Evolutionary conservation across 37 sponge, comb jelly and placozoan species (phyloP), one percentile per base, ranked within the genome.

Genomic region (Theonella swinhoei): DNA sequence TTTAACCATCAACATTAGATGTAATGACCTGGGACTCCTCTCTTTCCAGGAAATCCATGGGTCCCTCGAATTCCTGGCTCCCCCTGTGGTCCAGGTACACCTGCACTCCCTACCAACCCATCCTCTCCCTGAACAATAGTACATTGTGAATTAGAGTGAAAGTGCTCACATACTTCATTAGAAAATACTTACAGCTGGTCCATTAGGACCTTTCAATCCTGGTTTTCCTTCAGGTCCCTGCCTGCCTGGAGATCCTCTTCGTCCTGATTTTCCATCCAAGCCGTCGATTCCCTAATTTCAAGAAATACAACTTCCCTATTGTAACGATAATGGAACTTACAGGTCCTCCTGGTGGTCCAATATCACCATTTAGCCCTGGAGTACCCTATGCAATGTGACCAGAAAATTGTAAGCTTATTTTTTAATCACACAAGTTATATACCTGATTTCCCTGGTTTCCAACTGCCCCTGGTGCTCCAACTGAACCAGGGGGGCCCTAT

Each of bases 11-110:
- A n/a, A n/a, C n/a, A n/a, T n/a, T n/a, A n/a, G n/a, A n/a, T 82
- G 36, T 43, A 68, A 20, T 81, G 61, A 17, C 88, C 88, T 34
- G 63, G 35, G 20, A 70, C 26, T 20, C 88, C 88, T 5, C 62
- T 58, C 41, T 69, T 80, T 0, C 91, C 91, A 42, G 4, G 25
- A 4, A 39, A 25, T 28, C 91, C 91, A 26, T 32, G 30, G 0
- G 36, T n/a, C 22, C 91, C 91, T 9, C 82, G 72, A 0, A 2
- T 26, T 29, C 91, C 91, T 74, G 80, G 70, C 36, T 40, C 60
- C 8, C 90, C 90, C 72, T 90, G 85, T n/a, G 85, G 76, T 1
- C 90, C 90, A 23, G 54, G 72, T 26, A 70, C 72, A 2, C 90
- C 90, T 0, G 72, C 33, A 58, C 85, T 75, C 20, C 90, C 90